These are phyloP conservation scores for Sparidentex hasta DNA, from an alignment of 2,797 vertebrate genomes.

Conservation along the genomic window DNA sequence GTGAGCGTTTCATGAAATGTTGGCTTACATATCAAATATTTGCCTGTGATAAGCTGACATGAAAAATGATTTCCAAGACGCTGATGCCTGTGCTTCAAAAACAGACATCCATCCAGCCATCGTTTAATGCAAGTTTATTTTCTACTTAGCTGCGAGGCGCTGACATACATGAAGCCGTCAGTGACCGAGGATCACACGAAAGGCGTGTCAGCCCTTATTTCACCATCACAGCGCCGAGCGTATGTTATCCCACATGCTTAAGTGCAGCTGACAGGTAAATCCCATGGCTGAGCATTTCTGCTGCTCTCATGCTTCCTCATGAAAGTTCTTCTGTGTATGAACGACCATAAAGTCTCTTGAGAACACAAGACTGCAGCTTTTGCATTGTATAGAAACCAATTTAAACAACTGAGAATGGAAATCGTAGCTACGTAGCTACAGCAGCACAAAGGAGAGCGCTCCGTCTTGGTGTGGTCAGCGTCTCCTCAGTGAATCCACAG, in stretches of 20 bases:
- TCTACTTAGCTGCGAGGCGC: slow-evolving; percentile 39
- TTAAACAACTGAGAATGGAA: slow-evolving; percentile 49
- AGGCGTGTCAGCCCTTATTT: slow-evolving; percentile 67
- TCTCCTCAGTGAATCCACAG: slow-evolving; percentile 16
- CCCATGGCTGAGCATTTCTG: slow-evolving; percentile 71
- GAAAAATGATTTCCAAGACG: slow-evolving; percentile 24
- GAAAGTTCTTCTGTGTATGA: slow-evolving; percentile 69
- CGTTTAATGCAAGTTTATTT: slow-evolving; percentile 49
- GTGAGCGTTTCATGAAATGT: slow-evolving; percentile 7
- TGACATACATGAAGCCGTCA: slow-evolving; percentile 59
- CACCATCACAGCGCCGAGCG: slow-evolving; percentile 49
- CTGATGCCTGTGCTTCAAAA: slow-evolving; percentile 31
- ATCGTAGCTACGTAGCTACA: slow-evolving; percentile 28
- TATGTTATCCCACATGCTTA: slow-evolving; percentile 68
- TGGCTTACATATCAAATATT: slow-evolving; percentile 41
- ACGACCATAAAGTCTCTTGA: slow-evolving; percentile 53
- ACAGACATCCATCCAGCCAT: slow-evolving; percentile 32
- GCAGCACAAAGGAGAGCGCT: slow-evolving; percentile 6
- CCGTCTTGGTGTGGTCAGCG: slow-evolving; percentile 29
- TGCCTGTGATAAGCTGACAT: slow-evolving; percentile 19
- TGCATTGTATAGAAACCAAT: slow-evolving; percentile 54
- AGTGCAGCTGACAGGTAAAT: slow-evolving; percentile 78
- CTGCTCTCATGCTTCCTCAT: slow-evolving; percentile 59
- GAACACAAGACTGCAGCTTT: slow-evolving; percentile 54
- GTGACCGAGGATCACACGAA: slow-evolving; percentile 63